Base-by-base conservation (phyloP, 2,113 vertebrate species). In the Bos indicus region DNA sequence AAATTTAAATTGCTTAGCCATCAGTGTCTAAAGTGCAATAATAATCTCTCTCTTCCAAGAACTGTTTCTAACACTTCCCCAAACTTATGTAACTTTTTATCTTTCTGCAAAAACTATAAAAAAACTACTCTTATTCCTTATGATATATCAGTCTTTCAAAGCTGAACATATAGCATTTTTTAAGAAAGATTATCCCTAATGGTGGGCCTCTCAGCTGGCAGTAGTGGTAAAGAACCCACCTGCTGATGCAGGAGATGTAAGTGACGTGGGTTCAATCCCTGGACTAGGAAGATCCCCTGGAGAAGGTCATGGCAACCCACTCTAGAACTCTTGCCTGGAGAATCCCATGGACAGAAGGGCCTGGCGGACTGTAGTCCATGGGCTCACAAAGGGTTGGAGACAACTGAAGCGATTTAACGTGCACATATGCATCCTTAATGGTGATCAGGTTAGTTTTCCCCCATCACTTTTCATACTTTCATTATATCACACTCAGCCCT, bases 81-180 rank as follows among this genome's bases (percentile, higher is more conserved):
- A 87, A 54, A 89, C 6, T 46, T 26, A n/a, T 33, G 4, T 80
- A 56, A 67, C 51, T 46, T 84, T 3, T 54, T 60, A 19, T 56
- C 30, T 51, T 46, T 33, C 46, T 36, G 30, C 1, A 51, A 46
- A 88, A 74, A 52, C 59, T 15, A 4, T 86, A n/a, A 7, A 23
- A 67, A 67, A 94, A 33, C 23, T 62, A 25, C 4, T 28, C 28
- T 43, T 56, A 81, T 84, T 4, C n/a, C n/a, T 43, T 56, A 54
- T 84, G n/a, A 17, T 59, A 64, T 88, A 43, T 36, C 4, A 33
- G 17, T 71, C 13, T 91, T 88, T 84, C 33, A 92, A 81, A 85
- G 7, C 5, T 64, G 46, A 85, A 26, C 1, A 2, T 40, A 2
- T 9, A 28, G 3, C 1, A 40, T 59, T 85, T 84, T 93, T 28